Evolutionary conservation across 2,888 invertebrate genomes (phyloP).

Genomic region (Anticlea derivata): DNA sequence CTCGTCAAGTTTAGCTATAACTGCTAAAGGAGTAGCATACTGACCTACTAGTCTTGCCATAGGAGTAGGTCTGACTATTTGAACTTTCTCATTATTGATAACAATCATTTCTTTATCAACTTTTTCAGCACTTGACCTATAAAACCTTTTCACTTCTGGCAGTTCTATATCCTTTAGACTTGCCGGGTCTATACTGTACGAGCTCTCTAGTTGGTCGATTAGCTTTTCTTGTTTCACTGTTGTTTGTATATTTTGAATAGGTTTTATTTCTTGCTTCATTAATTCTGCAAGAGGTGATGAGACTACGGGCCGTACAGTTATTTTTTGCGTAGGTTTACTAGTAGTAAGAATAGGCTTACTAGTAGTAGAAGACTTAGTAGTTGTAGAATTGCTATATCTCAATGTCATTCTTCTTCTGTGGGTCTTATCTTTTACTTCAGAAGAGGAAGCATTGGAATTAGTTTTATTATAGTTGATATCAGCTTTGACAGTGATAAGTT

Average conservation of each 20-base stretch:
- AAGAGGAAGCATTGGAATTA: constrained; percentile 46
- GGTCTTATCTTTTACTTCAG: constrained; percentile 57
- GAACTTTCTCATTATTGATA: constrained; percentile 70
- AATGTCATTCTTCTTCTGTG: constrained; percentile 67
- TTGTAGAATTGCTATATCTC: constrained; percentile 49
- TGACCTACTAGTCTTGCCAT: constrained; percentile 60
- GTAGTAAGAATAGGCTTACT: constrained; percentile 29
- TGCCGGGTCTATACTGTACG: constrained; percentile 45
- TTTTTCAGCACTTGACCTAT: constrained; percentile 72
- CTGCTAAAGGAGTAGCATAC: constrained; percentile 56
- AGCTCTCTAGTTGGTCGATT: constrained; percentile 60
- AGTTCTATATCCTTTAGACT: constrained; percentile 18
- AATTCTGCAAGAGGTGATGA: constrained; percentile 51
- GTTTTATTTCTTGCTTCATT: constrained; percentile 62
- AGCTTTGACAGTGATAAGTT: constrained; percentile 58
- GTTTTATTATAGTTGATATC: constrained; percentile 57
- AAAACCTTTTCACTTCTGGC: constrained; percentile 63
- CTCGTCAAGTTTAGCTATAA: constrained; percentile 68
- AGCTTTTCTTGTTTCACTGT: constrained; percentile 57
- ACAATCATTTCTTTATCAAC: constrained; percentile 59
- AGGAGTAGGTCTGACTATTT: constrained; percentile 68
- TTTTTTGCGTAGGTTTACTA: constrained; percentile 18
- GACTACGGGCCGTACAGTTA: constrained; percentile 9
- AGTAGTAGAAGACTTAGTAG: constrained; percentile 38
- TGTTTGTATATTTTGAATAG: constrained; percentile 45